These are phyloP conservation scores for Drosophila ambigua DNA, from an alignment of 1,140 invertebrate species.

Conservation along the genomic window DNA sequence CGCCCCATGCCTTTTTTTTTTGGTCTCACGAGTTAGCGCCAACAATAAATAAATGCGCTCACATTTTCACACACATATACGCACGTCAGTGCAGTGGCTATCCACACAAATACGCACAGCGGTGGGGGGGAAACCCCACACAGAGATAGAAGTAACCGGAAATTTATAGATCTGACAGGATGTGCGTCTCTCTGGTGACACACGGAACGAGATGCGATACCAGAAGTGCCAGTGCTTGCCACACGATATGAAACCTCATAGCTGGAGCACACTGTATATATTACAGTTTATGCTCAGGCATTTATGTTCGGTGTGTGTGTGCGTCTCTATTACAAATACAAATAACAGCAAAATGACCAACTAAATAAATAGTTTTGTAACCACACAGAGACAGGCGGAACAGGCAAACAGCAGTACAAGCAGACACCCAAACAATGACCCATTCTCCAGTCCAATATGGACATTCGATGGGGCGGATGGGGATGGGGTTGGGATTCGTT, in stretches of 20 bases:
- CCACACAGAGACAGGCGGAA: constrained; percentile 52
- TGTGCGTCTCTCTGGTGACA: constrained; percentile 80
- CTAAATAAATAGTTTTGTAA: constrained; percentile 81
- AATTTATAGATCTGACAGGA: constrained; percentile 80
- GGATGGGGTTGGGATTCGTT: constrained; percentile 1
- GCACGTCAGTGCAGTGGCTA: too few species aligned
- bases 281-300: constrained; percentile 32
- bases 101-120: background rate
- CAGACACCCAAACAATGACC: background rate
- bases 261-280: constrained; percentile 24
- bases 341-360: constrained; percentile 79
- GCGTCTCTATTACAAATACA: constrained; percentile 79
- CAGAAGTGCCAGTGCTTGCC: constrained; percentile 30
- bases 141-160: constrained; percentile 46
- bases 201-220: constrained; percentile 48
- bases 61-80: constrained; percentile 54
- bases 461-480: too few species aligned
- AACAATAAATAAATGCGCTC: constrained; percentile 78
- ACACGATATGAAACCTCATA: constrained; percentile 42
- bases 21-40: constrained; percentile 74
- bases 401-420: constrained; percentile 14
- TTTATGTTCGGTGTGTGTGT: constrained; percentile 15
- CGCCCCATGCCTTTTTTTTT: constrained; percentile 49
- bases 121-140: too few species aligned
- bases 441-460: constrained; percentile 10